Evolutionary conservation across 2,113 vertebrate genomes (phyloP).

Genomic region (Zootoca vivipara): DNA sequence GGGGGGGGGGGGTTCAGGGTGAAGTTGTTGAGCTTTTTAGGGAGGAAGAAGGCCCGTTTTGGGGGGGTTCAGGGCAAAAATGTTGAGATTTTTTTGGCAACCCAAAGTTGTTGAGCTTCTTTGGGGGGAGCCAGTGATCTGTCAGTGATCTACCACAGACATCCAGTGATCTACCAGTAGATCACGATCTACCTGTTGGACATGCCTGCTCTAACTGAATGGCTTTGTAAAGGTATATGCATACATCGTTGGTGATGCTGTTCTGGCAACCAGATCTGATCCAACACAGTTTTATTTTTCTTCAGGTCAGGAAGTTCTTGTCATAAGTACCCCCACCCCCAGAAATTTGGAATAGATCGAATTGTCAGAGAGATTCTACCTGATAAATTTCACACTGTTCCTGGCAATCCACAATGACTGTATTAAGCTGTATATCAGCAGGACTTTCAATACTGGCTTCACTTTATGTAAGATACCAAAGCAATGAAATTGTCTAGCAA

Average conservation of each 20-base stretch:
- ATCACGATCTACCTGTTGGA: too few relatives aligned
- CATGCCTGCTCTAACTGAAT: neutral
- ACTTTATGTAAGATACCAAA: fast-evolving
- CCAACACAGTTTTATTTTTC: neutral
- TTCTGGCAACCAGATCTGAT: neutral
- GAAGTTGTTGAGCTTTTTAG: too few relatives aligned
- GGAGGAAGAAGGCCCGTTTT: too few relatives aligned
- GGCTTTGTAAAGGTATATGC: neutral
- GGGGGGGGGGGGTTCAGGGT: too few relatives aligned
- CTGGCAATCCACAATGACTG: neutral
- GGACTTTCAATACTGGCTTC: neutral
- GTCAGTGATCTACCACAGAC: too few relatives aligned
- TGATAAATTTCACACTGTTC: neutral
- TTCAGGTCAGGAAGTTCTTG: neutral
- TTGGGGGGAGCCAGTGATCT: too few relatives aligned
- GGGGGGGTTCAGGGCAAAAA: too few relatives aligned
- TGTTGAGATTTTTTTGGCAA: too few relatives aligned
- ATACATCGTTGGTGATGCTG: neutral
- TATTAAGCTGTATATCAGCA: neutral
- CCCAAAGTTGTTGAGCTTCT: too few relatives aligned
- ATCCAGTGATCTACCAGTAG: too few relatives aligned
- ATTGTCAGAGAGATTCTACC: neutral
- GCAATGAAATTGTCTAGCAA: neutral
- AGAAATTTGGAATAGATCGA: neutral
- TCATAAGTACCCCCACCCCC: neutral